phyloP scores from a whole-genome alignment of 2,113 vertebrate genomes.

The rabbit (Oryctolagus cuniculus) region DNA sequence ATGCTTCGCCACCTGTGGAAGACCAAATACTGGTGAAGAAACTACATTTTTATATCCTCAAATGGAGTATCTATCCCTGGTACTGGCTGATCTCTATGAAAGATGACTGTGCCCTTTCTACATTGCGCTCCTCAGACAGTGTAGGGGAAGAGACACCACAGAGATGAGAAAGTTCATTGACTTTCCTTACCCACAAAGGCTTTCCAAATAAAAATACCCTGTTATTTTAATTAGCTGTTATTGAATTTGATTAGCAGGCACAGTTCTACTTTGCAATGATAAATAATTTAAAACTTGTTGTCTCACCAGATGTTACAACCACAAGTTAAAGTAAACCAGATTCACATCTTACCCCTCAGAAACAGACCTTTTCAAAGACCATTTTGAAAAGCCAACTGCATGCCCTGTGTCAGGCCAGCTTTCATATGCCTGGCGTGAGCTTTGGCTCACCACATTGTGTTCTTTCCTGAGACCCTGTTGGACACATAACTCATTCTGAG shows the following conservation, averaged over 20 bases:
- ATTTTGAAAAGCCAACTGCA: neutral
- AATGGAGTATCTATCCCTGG: neutral
- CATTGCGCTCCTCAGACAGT: neutral
- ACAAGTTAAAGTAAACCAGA: constrained; percentile 44
- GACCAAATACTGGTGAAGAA: neutral
- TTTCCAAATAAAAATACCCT: constrained; percentile 57
- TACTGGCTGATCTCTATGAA: neutral
- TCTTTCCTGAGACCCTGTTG: neutral
- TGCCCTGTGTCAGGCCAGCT: neutral
- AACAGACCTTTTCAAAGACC: neutral
- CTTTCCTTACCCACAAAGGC: neutral
- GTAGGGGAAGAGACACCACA: neutral
- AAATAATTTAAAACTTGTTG: constrained; percentile 55
- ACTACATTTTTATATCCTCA: neutral
- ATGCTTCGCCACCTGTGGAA: neutral
- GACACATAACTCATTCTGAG: neutral
- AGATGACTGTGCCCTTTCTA: neutral
- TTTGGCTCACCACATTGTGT: accelerated
- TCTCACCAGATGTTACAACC: constrained; percentile 41
- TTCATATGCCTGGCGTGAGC: neutral
- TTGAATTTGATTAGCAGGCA: constrained; percentile 14
- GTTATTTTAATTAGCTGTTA: constrained; percentile 35
- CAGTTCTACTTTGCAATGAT: constrained; percentile 35
- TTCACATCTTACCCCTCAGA: constrained; percentile 39
- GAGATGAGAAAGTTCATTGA: neutral